These are phyloP conservation scores for Nannoperca obscura DNA, from an alignment of 2,797 vertebrate species.

Conservation along the genomic window DNA sequence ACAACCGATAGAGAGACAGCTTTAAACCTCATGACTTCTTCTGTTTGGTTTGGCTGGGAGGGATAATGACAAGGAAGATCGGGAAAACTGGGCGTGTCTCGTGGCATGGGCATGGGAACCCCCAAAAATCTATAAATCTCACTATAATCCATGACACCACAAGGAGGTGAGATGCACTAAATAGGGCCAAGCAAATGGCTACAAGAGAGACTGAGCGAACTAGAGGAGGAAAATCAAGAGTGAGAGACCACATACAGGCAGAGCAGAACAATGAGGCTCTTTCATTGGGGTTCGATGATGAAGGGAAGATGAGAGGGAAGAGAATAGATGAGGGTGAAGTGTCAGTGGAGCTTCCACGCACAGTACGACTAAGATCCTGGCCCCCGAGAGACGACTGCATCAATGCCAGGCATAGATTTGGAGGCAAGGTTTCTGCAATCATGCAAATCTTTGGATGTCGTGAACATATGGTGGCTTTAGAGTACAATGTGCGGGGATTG, in stretches of 20 bases:
- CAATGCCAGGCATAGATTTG: constrained; percentile 23
- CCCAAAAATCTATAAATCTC: constrained; percentile 71
- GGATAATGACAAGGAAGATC: constrained; percentile 53
- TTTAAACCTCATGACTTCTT: constrained; percentile 54
- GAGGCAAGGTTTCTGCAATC: constrained; percentile 19
- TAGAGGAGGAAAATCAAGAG: constrained; percentile 41
- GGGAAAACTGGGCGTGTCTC: constrained; percentile 53
- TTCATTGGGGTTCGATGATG: constrained; percentile 54
- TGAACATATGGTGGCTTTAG: constrained; percentile 21
- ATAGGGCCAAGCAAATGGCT: constrained; percentile 59
- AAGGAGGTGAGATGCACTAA: constrained; percentile 59
- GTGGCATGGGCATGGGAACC: constrained; percentile 53
- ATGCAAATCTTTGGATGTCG: constrained; percentile 49
- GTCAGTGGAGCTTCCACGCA: constrained; percentile 36
- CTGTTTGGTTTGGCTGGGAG: constrained; percentile 55
- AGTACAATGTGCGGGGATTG: constrained; percentile 16
- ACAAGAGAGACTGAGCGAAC: constrained; percentile 31
- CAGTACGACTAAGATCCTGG: background rate
- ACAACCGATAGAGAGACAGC: constrained; percentile 46
- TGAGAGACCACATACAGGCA: constrained; percentile 50
- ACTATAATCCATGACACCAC: constrained; percentile 76
- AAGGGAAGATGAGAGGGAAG: constrained; percentile 57
- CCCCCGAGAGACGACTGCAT: constrained; percentile 27
- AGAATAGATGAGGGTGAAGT: constrained; percentile 54
- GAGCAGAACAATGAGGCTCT: constrained; percentile 64